Base-by-base conservation (phyloP, 2,888 invertebrate genomes). In the Automeris io region DNA sequence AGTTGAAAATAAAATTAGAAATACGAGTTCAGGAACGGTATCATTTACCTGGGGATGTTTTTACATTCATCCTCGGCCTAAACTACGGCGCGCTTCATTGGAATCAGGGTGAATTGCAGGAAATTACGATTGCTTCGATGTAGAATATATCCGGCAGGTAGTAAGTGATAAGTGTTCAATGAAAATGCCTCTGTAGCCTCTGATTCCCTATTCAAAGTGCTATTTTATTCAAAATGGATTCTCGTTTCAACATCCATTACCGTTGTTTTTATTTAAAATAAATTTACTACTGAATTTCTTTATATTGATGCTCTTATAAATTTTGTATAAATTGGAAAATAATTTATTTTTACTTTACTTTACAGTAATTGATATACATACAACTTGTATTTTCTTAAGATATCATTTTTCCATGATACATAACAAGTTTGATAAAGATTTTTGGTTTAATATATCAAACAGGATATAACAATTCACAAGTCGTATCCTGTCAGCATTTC, bases 401-500 rank as follows among this genome's bases (percentile, higher is more conserved):
- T n/a, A n/a, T n/a, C n/a, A n/a, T n/a, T n/a, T n/a, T n/a, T n/a
- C n/a, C n/a, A n/a, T n/a, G n/a, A n/a, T 29, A 16, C 2, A 16
- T n/a, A 8, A 16, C 16, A n/a, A 13, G n/a, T 4, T 29, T 13
- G 1, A 4, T 25, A 3, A 25, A 13, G 1, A 2, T 13, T 26
- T 26, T 12, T 7, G 18, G 7, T 21, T 19, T 33, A 11, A 33
- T 33, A 11, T 21, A 8, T n/a, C n/a, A n/a, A n/a, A 21, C 33
- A 33, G 12, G 25, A 3, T 22, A 22, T 32, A 22, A 9, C 12
- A 5, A 2, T 22, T 18, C 16, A 23, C 12, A 29, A 24, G 18
- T 29, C 51, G 54, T 57, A 68, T 76, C 70, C 74, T 65, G 70
- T 56, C 54, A 43, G 49, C 54, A 54, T 66, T 71, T 80, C 79